These are phyloP conservation scores for Melanotaenia boesemani DNA, from an alignment of 2,797 vertebrate genomes.

Conservation along the genomic window DNA sequence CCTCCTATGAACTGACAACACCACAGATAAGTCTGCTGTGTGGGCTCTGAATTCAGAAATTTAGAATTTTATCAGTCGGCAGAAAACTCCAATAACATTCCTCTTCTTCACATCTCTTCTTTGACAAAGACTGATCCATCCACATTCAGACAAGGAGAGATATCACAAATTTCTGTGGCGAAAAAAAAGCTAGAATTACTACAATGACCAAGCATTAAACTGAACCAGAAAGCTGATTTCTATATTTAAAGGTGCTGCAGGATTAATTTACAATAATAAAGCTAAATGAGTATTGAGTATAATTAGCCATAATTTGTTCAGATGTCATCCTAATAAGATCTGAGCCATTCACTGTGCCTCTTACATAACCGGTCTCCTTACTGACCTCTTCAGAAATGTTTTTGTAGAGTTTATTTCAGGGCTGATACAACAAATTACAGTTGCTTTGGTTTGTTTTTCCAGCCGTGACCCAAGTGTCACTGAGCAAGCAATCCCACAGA, in stretches of 20 bases:
- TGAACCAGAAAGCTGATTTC: conserved; percentile 2
- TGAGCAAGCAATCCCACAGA: conserved; percentile 17
- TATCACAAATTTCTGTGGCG: background rate
- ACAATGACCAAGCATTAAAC: conserved; percentile 6
- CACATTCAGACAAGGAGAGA: conserved; percentile 14
- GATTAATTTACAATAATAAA: background rate
- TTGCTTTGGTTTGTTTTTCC: conserved; percentile 45
- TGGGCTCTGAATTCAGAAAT: conserved; percentile 6
- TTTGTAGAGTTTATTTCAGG: conserved; percentile 38
- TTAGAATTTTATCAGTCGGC: no score
- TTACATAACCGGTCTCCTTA: conserved; percentile 20
- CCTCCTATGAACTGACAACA: conserved; percentile 12
- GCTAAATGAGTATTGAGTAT: background rate
- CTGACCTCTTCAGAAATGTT: conserved; percentile 26
- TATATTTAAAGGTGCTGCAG: background rate
- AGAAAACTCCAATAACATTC: background rate
- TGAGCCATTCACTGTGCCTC: background rate
- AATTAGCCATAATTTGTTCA: background rate
- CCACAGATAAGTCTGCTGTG: conserved; percentile 4
- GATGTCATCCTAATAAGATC: background rate
- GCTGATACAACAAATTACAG: conserved; percentile 20
- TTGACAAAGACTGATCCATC: conserved; percentile 22
- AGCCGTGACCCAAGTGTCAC: conserved; percentile 35
- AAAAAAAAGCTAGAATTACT: conserved; percentile 12
- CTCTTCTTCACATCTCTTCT: conserved; percentile 1